phyloP scores from a whole-genome alignment of 1,140 invertebrate genomes.

The Oryctes rhinoceros region DNA sequence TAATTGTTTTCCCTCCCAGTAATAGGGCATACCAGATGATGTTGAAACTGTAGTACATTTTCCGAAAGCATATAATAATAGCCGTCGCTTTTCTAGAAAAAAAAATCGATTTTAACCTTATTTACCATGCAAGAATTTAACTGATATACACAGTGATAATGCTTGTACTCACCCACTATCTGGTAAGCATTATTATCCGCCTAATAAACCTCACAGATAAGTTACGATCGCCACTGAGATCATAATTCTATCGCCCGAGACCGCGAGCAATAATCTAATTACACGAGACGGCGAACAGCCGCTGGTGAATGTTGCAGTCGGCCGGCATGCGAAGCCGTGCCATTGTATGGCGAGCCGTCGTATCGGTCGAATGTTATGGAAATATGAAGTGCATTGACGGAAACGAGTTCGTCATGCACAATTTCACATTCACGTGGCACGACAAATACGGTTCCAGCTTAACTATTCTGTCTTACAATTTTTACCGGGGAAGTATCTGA shows the following conservation, averaged over 20 bases:
- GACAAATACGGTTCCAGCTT: not conserved
- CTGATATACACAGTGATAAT: not conserved
- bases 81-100: not conserved
- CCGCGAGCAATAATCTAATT: slow-evolving; percentile 16
- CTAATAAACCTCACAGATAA: not conserved
- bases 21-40: too few relatives aligned
- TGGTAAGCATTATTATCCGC: not conserved
- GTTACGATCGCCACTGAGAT: not conserved
- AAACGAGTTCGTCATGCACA: slow-evolving; percentile 28
- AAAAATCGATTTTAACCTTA: slow-evolving; percentile 4
- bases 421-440: slow-evolving; percentile 24
- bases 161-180: not conserved
- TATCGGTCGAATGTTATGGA: slow-evolving; percentile 23
- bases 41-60: not conserved
- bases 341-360: not conserved
- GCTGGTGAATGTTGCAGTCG: not conserved
- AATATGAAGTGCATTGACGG: slow-evolving; percentile 24
- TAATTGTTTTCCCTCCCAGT: too few relatives aligned
- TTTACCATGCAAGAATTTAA: slow-evolving; percentile 4
- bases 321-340: not conserved
- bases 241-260: not conserved
- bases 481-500: too few relatives aligned
- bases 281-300: not conserved
- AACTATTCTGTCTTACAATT: too few relatives aligned
- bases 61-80: not conserved